A percentile compares a stretch with the other conserved stretches of the same genome.
Evolutionary conservation across 2,888 invertebrate species (phyloP).

Genomic region (Heterodera filipjevi): DNA sequence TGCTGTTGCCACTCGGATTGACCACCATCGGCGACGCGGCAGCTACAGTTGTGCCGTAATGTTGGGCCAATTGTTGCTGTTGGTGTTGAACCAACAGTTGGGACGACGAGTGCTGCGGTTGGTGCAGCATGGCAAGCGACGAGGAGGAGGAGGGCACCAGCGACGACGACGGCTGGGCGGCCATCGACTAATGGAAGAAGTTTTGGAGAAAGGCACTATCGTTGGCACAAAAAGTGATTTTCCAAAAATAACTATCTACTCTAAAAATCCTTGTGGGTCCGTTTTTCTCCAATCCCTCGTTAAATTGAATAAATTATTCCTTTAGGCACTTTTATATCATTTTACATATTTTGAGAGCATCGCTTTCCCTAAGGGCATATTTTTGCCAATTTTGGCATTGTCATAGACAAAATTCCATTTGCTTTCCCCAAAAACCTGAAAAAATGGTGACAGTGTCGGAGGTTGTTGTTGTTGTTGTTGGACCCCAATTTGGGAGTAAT

Average conservation of each 20-base stretch:
- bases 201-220: not conserved
- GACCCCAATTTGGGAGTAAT: constrained; percentile 17
- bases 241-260: too few species aligned
- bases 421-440: constrained; percentile 1
- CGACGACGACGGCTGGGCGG: not conserved
- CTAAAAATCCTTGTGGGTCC: too few species aligned
- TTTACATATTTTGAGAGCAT: too few species aligned
- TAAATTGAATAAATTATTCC: too few species aligned
- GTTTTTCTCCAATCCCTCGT: too few species aligned
- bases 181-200: not conserved
- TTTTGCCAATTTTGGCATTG: too few species aligned
- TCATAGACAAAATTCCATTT: too few species aligned
- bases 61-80: constrained; percentile 10
- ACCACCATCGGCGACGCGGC: not conserved
- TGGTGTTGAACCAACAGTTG: not conserved
- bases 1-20: not conserved
- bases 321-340: too few species aligned
- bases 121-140: not conserved
- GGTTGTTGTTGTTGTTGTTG: not conserved
- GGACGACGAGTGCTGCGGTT: not conserved
- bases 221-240: too few species aligned
- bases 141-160: constrained; percentile 4
- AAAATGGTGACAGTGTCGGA: not conserved
- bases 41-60: not conserved
- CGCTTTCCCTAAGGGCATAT: too few species aligned